Evolutionary conservation across 2,888 invertebrate species (phyloP), one percentile per base, ranked within the genome.

Genomic region (Bombylius discolor): DNA sequence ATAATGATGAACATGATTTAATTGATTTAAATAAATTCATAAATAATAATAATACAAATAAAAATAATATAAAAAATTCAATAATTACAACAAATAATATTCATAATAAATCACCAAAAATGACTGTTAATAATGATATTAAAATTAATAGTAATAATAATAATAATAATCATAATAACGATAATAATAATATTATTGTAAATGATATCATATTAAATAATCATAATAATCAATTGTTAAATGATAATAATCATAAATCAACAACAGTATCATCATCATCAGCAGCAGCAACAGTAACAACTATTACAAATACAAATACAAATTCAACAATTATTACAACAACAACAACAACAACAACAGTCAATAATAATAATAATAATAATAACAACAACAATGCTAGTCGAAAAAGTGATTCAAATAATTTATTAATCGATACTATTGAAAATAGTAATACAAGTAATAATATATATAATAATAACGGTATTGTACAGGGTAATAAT

Each of bases 1-100:
- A 42, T 42, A 48, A 54, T 45, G 4, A 49, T n/a, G 49, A 47
- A 52, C 56, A 58, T 48, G 60, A 62, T 56, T 55, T 62, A 32
- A 62, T 62, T 46, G 61, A 62, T 53, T 53, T 62, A 53, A 58
- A 59, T 9, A 61, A 61, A 47, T 58, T 58, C 49, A 56, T 42
- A 42, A 42, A 42, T 42, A 42, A 36, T 36, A 36, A 36, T 36
- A 36, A 36, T 36, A 36, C 32, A 7, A n/a, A 44, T 49, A 39
- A 34, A 23, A 53, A 42, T 49, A 49, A 53, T 53, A 53, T 23
- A 23, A 23, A 23, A 23, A 23, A 23, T 23, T 23, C 23, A 23
- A 23, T 23, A 23, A 23, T 23, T 23, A 49, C 44, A 32, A 49
- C 23, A 23, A 23, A 23, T 23, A 23, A 23, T 23, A 23, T 23